Base-by-base conservation (phyloP, 1,140 invertebrate species). In the Araneus ventricosus region DNA sequence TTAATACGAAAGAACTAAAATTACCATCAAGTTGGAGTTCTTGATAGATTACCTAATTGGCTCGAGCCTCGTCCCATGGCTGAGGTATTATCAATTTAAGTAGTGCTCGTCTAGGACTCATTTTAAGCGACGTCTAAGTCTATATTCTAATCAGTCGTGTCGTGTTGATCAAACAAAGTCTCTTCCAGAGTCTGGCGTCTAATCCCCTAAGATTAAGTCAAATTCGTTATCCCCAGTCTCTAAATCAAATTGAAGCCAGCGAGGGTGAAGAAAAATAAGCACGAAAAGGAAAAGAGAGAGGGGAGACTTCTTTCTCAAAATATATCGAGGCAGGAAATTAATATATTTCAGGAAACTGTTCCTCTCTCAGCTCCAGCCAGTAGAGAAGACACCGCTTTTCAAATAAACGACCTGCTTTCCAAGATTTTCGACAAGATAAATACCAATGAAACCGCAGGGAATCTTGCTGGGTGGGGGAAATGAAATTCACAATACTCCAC, bases 261-360 rank as follows among this genome's bases (percentile, higher is more conserved):
- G 4, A 80, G 4, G 41, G 14, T 63, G 30, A 79, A 90, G 52
- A 84, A 52, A 63, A 82, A 70, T 67, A 37, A 22, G 34, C 41
- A 59, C 37, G 22, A 90, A 57, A 52, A 52, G 1, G 45, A 52
- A 14, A 52, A 52, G 45, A 14, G 45, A 1, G 2, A 14, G 45
- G 14, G 45, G 45, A n/a, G 24, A 24, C 45, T 82, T 79, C 37
- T 34, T 24, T 22, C 24, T 57, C 59, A 34, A 52, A 57, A 90
- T 90, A 90, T 90, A 90, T 84, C 89, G 70, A 20, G 3, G 41
- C 89, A 90, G 89, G 89, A 90, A 90, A 90, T 90, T 90, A 90
- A 90, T 90, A 90, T 90, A 90, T 90, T 90, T 90, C 89, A 90
- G 70, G 89, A 90, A 79, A 37, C 79, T 52, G 41, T 84, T 27